Evolutionary conservation across 2,888 invertebrate genomes (phyloP).

Genomic region (Rhopalosiphum nymphaeae): DNA sequence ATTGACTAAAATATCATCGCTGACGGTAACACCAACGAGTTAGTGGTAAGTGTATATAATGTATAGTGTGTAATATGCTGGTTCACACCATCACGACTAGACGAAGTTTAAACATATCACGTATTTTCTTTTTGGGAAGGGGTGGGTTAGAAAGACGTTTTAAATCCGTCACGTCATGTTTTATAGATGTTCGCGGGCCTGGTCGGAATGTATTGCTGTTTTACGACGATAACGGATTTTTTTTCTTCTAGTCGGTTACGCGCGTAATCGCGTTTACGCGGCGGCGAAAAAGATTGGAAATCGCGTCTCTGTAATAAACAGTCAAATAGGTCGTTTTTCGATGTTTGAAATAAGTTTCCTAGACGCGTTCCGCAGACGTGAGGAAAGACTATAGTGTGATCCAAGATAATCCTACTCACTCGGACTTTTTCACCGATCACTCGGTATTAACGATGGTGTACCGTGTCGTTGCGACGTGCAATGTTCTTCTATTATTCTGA

Average conservation of each 20-base stretch:
- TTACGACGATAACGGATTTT: slow-evolving; percentile 4
- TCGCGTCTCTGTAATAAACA: neutral
- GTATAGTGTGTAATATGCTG: neutral
- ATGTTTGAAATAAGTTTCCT: neutral
- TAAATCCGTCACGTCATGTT: slow-evolving; percentile 7
- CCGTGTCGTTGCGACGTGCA: too few relatives aligned
- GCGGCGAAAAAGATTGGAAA: neutral
- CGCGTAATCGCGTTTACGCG: neutral
- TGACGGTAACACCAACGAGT: neutral
- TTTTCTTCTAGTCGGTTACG: neutral
- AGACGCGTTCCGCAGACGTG: neutral
- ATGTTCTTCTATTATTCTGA: neutral
- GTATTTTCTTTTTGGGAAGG: neutral
- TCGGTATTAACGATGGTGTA: neutral
- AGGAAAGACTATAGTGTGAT: neutral
- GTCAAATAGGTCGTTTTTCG: neutral
- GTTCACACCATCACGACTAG: neutral
- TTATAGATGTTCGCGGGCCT: neutral
- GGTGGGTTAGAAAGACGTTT: neutral
- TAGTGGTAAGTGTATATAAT: neutral
- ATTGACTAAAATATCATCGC: neutral
- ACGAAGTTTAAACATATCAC: neutral
- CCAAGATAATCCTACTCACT: neutral
- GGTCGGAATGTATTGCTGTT: neutral
- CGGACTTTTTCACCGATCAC: neutral